Conservation (phyloP, 2,797 vertebrate species). For the Taenioides sp. region DNA sequence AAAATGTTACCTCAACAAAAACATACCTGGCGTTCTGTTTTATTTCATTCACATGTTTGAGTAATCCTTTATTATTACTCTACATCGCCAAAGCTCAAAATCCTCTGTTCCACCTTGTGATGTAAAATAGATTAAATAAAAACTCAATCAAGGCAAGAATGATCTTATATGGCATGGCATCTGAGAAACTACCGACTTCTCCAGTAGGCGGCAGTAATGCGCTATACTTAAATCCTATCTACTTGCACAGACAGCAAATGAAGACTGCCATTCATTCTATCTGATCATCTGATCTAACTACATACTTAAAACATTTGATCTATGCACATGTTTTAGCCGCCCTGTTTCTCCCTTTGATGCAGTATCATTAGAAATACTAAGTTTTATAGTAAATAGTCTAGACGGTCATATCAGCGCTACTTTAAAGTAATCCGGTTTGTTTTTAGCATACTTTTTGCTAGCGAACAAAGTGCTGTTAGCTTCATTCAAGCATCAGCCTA, state of each 20-base stretch:
- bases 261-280: slow-evolving; percentile 6
- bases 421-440: neutral
- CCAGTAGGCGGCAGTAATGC: slow-evolving; percentile 37
- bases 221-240: neutral
- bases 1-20: too few species aligned
- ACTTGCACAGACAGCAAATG: neutral
- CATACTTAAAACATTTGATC: neutral
- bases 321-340: neutral
- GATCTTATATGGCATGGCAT: too few species aligned
- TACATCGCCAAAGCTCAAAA: too few species aligned
- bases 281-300: neutral
- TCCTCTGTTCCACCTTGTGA: too few species aligned
- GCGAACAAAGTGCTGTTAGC: neutral
- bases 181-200: too few species aligned
- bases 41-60: too few species aligned
- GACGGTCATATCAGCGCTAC: neutral
- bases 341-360: neutral
- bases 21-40: too few species aligned
- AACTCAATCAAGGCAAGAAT: too few species aligned
- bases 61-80: too few species aligned
- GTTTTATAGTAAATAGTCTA: neutral
- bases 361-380: neutral
- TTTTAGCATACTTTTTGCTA: neutral
- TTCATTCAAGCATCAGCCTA: neutral
- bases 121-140: too few species aligned